Evolutionary conservation across 2,113 vertebrate genomes (phyloP).

Genomic region (Dryoscopus gambensis): DNA sequence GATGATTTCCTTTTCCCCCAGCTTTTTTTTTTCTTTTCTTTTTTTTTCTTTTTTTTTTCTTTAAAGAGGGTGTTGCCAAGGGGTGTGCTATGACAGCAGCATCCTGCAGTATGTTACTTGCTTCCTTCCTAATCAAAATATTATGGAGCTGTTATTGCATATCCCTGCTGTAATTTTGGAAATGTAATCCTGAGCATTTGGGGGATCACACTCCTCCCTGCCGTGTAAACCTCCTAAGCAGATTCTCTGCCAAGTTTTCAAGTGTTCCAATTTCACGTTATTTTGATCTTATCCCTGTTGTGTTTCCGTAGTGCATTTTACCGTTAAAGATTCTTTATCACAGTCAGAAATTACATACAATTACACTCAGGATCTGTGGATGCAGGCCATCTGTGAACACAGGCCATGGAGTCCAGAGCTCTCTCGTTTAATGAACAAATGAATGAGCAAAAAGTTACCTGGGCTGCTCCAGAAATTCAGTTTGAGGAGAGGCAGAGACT

Average conservation of each 20-base stretch:
- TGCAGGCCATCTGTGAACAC: background rate
- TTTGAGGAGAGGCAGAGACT: background rate
- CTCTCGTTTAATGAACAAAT: background rate
- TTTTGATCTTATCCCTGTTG: background rate
- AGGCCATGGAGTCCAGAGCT: background rate
- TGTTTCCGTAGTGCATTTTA: background rate
- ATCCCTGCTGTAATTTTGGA: slow-evolving; percentile 1
- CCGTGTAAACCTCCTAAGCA: slow-evolving; percentile 1
- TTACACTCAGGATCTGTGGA: background rate
- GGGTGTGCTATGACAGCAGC: background rate
- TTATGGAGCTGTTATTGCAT: slow-evolving; percentile 33
- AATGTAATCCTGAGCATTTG: background rate
- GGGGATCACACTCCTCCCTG: slow-evolving; percentile 7
- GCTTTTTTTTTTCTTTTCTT: background rate
- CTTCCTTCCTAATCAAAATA: slow-evolving; percentile 40
- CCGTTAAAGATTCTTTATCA: background rate
- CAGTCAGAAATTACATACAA: background rate
- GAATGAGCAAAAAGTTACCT: background rate
- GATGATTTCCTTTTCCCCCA: background rate
- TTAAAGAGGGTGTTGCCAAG: background rate
- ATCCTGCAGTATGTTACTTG: slow-evolving; percentile 17
- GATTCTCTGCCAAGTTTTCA: slow-evolving; percentile 24
- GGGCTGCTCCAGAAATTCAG: background rate
- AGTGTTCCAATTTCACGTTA: slow-evolving; percentile 19
- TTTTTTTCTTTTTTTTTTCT: background rate